phyloP scores from a whole-genome alignment of 64 coral and sea anemone genomes.

The Dendronephthya gigantea region DNA sequence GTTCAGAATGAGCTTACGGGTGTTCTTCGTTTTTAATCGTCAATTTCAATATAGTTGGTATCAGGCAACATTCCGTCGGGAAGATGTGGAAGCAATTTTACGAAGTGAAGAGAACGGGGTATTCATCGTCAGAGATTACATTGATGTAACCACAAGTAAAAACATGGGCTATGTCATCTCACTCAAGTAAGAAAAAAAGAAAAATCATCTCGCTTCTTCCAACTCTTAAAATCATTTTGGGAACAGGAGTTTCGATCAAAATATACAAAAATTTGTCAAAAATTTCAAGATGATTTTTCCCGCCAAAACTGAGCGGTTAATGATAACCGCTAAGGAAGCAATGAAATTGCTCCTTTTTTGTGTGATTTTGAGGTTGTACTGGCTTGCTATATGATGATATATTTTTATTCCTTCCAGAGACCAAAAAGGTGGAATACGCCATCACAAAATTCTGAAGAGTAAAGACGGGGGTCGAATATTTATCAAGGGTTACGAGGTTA shows the following conservation, averaged over 20 bases:
- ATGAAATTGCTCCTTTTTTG: not conserved
- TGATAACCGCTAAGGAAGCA: too few relatives aligned
- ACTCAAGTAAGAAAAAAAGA: constrained; percentile 7
- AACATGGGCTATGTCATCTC: constrained; percentile 13
- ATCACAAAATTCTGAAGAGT: not conserved
- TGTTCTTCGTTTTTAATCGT: too few relatives aligned
- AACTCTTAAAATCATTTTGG: too few relatives aligned
- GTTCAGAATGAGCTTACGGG: too few relatives aligned
- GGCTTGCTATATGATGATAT: not conserved
- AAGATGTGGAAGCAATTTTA: not conserved
- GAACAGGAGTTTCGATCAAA: too few relatives aligned
- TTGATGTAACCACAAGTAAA: not conserved
- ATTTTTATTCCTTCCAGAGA: not conserved
- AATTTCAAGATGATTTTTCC: too few relatives aligned
- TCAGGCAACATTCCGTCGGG: not conserved
- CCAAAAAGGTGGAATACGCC: not conserved
- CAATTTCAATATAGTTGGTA: not conserved
- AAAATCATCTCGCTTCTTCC: too few relatives aligned
- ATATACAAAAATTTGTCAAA: too few relatives aligned
- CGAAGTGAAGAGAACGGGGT: not conserved
- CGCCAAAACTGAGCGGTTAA: too few relatives aligned
- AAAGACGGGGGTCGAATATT: not conserved
- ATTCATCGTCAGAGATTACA: not conserved
- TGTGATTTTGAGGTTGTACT: not conserved
- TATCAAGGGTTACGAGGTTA: constrained; percentile 2